These are phyloP conservation scores for Tetragonula clypearis DNA, from an alignment of 1,140 invertebrate genomes.

Conservation along the genomic window DNA sequence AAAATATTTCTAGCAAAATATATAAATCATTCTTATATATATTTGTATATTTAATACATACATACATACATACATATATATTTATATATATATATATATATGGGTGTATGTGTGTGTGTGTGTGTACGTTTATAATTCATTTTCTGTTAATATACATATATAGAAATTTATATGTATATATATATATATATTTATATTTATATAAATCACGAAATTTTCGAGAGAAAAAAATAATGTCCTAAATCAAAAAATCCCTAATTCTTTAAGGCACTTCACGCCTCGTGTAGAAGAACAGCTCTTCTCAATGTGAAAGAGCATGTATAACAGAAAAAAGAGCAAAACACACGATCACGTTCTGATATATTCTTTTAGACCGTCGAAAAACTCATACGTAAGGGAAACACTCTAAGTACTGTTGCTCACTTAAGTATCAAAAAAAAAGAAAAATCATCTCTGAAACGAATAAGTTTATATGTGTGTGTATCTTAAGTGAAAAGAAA, in stretches of 20 bases:
- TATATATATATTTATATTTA: constrained; percentile 32
- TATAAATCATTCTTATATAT: constrained; percentile 60
- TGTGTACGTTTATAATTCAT: not conserved
- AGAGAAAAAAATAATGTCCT: constrained; percentile 1
- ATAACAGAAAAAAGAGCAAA: not conserved
- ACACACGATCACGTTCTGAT: constrained; percentile 1
- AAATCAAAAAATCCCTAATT: not conserved
- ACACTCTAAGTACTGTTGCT: constrained; percentile 58
- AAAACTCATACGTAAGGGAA: constrained; percentile 21
- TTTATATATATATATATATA: not conserved
- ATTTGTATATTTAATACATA: constrained; percentile 26
- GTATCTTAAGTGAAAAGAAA: not conserved
- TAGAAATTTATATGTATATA: constrained; percentile 33
- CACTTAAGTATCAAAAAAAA: constrained; percentile 47
- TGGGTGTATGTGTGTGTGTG: not conserved
- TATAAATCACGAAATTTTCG: constrained; percentile 11
- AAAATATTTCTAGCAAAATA: constrained; percentile 69
- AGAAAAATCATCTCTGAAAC: constrained; percentile 10
- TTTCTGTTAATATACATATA: constrained; percentile 7
- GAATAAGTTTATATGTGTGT: not conserved
- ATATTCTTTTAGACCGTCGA: constrained; percentile 1
- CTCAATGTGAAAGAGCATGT: not conserved
- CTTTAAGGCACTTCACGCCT: constrained; percentile 38
- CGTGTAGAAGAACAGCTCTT: not conserved
- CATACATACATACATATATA: constrained; percentile 2